Evolutionary conservation across 2,888 invertebrate species (phyloP), one percentile per base, ranked within the genome.

Genomic region (Dryocosmus kuriphilus): DNA sequence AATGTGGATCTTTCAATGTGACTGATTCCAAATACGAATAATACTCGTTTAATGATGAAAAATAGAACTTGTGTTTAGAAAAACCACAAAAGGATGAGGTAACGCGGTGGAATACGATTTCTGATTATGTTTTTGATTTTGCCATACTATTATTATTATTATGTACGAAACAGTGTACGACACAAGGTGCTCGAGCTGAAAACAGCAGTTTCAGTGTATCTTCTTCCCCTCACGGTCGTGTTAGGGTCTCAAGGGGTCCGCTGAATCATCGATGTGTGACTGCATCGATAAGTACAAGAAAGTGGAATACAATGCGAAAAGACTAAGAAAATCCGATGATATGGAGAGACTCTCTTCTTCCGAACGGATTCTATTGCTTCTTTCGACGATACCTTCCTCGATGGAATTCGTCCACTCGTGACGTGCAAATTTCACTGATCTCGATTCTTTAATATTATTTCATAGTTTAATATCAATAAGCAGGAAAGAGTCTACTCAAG

Each of bases 191-290:
- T 67, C 27, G 46, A 46, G 46, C n/a, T 67, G 46, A 46, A 46
- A 46, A 67, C 27, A 38, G 46, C 67, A 27, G 27, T 67, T 65
- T 35, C 63, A 22, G 38, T 65, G 41, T 41, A 41, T 65, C 19
- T 46, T 27, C 27, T 27, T 67, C 67, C 24, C 30, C 41, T 65
- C 46, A 46, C 30, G 46, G 27, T 16, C 67, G 27, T 46, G 46
- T 67, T 67, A 27, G 46, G 46, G 46, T 46, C 46, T 67, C 46
- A 67, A 27, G 27, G 27, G 27, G 16, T 46, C 27, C 24, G n/a
- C 30, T 16, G 8, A 67, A 30, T 67, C 67, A n/a, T 51, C 67
- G 51, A 67, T 67, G 67, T 30, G 67, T 67, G 51, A 51, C 67
- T 67, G 67, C 30, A 57, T 67, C 51, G 30, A 30, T 67, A 67